Evolutionary conservation across 2,888 invertebrate genomes (phyloP), one percentile per base, ranked within the genome.

Genomic region (Deilephila elpenor): DNA sequence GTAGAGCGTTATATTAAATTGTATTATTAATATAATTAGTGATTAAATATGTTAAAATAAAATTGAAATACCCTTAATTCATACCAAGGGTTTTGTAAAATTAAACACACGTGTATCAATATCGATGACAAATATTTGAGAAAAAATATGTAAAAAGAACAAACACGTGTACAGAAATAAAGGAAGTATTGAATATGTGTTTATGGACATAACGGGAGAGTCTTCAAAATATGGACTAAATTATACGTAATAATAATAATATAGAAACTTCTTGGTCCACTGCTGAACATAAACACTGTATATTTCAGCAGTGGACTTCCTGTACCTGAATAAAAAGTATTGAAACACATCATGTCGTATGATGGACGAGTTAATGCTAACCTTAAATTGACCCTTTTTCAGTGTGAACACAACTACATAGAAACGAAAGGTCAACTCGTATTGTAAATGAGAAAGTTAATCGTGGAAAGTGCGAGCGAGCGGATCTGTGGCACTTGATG

Each of bases 361-460:
- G 8, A 8, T 72, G 0, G 37, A 25, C 37, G 25, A 19, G 14
- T 20, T 14, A 72, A 80, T 80, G 79, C 80, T 78, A 82, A 81
- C 82, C 84, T 84, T 81, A 82, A 84, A 87, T 84, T 87, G 88
- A 89, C 89, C 89, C 89, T 88, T 88, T 84, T 88, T 89, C 85
- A 81, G 86, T 86, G 86, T 86, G 86, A 88, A 82, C 84, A 87
- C 85, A 75, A 77, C 70, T 62, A 56, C 80, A 87, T 89, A 91
- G 91, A 93, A 93, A 91, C 87, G 92, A 91, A 91, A 93, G 93
- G 93, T 93, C 92, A 92, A 87, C 85, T 89, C 87, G 88, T 88
- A 91, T 92, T 91, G 91, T 91, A 88, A 91, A 91, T 89, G 91
- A 92, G 94, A 94, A 94, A 93, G 94, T 94, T 93, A 91, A 93